Evolutionary conservation across 2,888 invertebrate genomes (phyloP), one percentile per base, ranked within the genome.

Genomic region (Idaea dimidiata): DNA sequence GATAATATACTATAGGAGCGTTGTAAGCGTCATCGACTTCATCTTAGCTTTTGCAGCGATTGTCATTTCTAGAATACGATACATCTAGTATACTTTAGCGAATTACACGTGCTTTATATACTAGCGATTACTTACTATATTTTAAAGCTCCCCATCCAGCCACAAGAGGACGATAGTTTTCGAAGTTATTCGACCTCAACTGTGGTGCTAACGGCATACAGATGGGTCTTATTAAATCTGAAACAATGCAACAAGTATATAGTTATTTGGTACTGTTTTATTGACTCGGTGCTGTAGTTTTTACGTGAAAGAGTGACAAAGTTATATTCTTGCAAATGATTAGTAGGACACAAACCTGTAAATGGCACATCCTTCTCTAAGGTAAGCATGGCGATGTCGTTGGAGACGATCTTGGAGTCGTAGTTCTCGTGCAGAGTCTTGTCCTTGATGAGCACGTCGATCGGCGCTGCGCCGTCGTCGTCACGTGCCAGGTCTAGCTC

Each of bases 131-230:
- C 95, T 94, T 90, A 96, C 96, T 93, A 82, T 94, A 95, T 61
- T 92, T 84, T 0, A 94, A 86, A 8, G 96, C 93, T 16, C 98
- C 98, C 97, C 97, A 98, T 17, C 98, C 98, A 24, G 96, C 96
- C 5, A 97, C 94, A 75, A 96, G 94, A 0, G 96, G 96, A 67
- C 88, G 93, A 64, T 92, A 93, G 72, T 91, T 91, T 18, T 91
- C 94, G 74, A 93, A 95, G 16, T 87, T 89, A 58, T 88, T 93
- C 0, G 90, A 81, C 57, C 94, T 88, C 56, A 95, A 76, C 5
- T 93, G 89, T 0, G 88, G 82, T 10, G 89, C 83, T 16, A 89
- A 81, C 0, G 97, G 97, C 58, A 97, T 88, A 81, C 97, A 97
- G 68, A 97, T 95, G 0, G 97, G 96, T 67, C 88, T 93, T 61